Conservation (phyloP, 2,797 vertebrate genomes). For the Pipistrellus pipistrellus region DNA sequence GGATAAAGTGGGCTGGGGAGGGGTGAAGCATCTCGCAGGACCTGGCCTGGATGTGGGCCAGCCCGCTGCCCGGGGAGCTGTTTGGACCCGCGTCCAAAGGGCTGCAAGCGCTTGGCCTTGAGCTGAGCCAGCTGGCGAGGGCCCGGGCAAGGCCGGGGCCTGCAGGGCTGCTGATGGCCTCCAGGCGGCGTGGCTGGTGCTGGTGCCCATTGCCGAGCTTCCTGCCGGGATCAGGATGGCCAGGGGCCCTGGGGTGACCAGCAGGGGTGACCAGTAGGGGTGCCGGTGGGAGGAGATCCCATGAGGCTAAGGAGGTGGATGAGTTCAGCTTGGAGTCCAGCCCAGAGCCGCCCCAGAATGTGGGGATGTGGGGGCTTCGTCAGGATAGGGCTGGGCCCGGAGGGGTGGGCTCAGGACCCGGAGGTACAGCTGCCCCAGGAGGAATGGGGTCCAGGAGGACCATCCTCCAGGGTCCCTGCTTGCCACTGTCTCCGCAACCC, state of each 20-base stretch:
- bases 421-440: neutral
- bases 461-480: neutral
- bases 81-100: constrained; percentile 69
- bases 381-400: neutral
- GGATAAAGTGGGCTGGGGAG: neutral
- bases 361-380: neutral
- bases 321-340: neutral
- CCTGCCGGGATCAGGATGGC: neutral
- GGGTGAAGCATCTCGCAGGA: neutral
- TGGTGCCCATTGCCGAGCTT: neutral
- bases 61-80: neutral
- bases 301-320: neutral
- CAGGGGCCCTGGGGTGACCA: neutral
- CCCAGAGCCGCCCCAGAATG: neutral
- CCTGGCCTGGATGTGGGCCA: constrained; percentile 72
- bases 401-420: no score
- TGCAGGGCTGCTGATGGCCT: constrained; percentile 14
- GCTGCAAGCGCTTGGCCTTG: constrained; percentile 68
- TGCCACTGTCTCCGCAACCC: neutral
- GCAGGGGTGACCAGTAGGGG: neutral
- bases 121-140: constrained; percentile 71
- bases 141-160: constrained; percentile 19
- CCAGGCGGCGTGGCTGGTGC: neutral
- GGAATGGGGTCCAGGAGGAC: neutral
- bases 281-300: neutral